Evolutionary conservation across 2,888 invertebrate species (phyloP).

Genomic region (Rhopalosiphum nymphaeae): DNA sequence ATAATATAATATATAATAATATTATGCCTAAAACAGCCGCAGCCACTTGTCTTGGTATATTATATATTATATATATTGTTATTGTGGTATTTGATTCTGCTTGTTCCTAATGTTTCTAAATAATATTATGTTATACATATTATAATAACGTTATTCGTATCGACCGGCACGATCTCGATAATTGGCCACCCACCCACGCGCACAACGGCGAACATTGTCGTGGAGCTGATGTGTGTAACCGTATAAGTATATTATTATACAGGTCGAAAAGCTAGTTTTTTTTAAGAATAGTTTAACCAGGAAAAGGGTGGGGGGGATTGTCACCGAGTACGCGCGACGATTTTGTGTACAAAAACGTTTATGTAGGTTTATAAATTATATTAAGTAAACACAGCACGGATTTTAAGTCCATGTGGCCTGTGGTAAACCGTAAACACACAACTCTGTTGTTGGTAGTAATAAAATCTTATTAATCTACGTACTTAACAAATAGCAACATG

Average conservation of each 20-base stretch:
- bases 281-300: neutral
- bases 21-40: neutral
- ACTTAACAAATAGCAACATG: neutral
- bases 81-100: neutral
- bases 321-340: neutral
- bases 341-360: neutral
- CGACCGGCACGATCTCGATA: conserved; percentile 54
- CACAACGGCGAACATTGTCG: conserved; percentile 55
- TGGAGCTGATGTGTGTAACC: neutral
- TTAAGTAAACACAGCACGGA: neutral
- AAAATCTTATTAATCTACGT: neutral
- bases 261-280: neutral
- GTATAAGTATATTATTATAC: neutral
- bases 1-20: neutral
- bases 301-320: neutral
- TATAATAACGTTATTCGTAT: neutral
- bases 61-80: conserved; percentile 13
- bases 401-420: neutral
- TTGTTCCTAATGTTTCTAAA: neutral
- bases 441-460: neutral
- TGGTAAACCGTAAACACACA: neutral
- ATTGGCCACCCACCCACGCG: conserved; percentile 57
- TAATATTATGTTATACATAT: neutral
- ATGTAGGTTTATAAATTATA: neutral
- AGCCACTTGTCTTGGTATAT: neutral